These are phyloP conservation scores for Melitaea cinxia DNA, from an alignment of 1,140 invertebrate genomes.

Conservation along the genomic window DNA sequence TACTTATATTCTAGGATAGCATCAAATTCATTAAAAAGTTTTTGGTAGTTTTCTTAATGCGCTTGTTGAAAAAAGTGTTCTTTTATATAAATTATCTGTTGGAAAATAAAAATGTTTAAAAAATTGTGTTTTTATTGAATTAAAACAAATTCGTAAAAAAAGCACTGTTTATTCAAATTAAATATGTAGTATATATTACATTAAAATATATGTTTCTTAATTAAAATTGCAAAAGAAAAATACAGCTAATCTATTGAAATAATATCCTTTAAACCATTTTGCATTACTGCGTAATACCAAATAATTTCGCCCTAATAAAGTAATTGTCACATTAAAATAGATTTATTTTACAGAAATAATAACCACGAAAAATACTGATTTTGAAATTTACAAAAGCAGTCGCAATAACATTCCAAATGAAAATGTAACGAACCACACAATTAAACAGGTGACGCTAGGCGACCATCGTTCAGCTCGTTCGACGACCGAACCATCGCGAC, in stretches of 20 bases:
- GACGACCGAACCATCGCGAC: constrained; percentile 9
- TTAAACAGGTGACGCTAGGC: background rate
- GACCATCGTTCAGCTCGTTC: background rate
- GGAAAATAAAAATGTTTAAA: constrained; percentile 52
- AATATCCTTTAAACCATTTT: constrained; percentile 73
- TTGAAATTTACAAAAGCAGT: constrained; percentile 28
- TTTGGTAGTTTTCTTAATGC: constrained; percentile 45
- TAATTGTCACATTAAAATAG: constrained; percentile 50
- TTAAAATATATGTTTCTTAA: constrained; percentile 79
- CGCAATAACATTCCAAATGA: constrained; percentile 20
- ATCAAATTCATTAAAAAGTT: constrained; percentile 50
- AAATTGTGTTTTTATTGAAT: constrained; percentile 12
- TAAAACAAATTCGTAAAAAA: constrained; percentile 55
- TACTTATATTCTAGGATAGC: constrained; percentile 28
- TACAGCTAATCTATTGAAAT: constrained; percentile 79
- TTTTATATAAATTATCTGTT: constrained; percentile 50
- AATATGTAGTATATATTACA: constrained; percentile 80
- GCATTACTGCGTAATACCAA: constrained; percentile 59
- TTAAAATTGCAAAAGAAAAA: constrained; percentile 78
- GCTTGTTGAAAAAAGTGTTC: constrained; percentile 38
- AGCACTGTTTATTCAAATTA: constrained; percentile 81
- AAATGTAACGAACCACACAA: constrained; percentile 3
- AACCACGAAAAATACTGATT: constrained; percentile 49
- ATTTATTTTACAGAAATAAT: constrained; percentile 48
- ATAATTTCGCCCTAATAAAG: constrained; percentile 57